Conservation (phyloP, 2,797 vertebrate genomes). For the Sebastes wilsoni region DNA sequence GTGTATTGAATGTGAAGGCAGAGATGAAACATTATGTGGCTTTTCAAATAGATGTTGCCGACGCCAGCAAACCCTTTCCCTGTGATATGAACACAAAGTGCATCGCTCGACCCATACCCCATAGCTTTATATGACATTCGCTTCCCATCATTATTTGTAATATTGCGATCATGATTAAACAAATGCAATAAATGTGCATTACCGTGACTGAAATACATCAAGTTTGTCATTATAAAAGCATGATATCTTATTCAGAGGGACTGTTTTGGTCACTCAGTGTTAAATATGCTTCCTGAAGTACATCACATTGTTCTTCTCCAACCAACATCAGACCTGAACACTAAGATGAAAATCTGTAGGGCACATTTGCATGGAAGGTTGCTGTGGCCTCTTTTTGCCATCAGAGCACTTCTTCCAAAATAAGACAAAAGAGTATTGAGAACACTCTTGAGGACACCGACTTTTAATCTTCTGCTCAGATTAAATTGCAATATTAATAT, state of each 20-base stretch:
- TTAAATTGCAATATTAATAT: slow-evolving; percentile 38
- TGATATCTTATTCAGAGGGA: not conserved
- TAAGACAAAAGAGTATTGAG: not conserved
- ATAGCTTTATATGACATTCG: not conserved
- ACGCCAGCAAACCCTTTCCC: not conserved
- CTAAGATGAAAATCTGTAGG: not conserved
- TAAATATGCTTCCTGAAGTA: not conserved
- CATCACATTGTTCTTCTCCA: not conserved
- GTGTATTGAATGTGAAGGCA: not conserved
- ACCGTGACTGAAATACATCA: not conserved
- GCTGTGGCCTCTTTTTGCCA: too few relatives aligned
- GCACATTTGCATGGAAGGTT: not conserved
- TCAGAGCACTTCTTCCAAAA: not conserved
- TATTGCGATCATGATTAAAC: not conserved
- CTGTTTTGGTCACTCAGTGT: not conserved
- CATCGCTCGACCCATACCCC: not conserved
- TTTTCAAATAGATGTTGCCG: accelerated
- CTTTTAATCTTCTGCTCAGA: not conserved
- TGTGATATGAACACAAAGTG: not conserved
- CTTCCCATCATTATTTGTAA: not conserved
- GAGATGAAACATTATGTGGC: not conserved
- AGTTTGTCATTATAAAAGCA: not conserved
- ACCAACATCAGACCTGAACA: not conserved
- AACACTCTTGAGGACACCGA: not conserved
- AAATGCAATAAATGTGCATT: not conserved